Percentiles rank a stretch among this genome's conserved stretches.
These are phyloP conservation scores for Coracopsis vasa DNA, from an alignment of 2,113 vertebrate genomes.

Conservation along the genomic window DNA sequence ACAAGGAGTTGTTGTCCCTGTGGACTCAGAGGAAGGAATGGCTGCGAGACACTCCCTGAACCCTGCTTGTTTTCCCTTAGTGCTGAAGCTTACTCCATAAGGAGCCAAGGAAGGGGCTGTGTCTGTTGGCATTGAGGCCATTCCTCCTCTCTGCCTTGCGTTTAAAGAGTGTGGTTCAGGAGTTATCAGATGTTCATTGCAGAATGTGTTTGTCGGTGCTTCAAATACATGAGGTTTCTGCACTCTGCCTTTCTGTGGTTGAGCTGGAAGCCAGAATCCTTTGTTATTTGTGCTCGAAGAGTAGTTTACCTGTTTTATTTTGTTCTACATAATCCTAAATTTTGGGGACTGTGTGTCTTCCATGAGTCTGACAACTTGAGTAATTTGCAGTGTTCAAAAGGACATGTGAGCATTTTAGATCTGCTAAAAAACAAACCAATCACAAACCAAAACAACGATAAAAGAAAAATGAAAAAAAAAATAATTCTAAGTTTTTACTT, in stretches of 20 bases:
- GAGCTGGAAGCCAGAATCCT: not conserved
- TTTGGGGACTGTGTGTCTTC: not conserved
- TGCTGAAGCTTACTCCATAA: not conserved
- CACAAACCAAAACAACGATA: accelerated
- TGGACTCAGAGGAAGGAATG: accelerated
- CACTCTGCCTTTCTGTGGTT: not conserved
- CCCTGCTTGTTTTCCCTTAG: not conserved
- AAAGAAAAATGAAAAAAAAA: too few relatives aligned
- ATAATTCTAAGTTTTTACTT: not conserved
- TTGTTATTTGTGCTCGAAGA: not conserved
- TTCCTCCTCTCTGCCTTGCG: not conserved
- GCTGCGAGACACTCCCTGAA: accelerated
- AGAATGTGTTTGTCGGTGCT: accelerated
- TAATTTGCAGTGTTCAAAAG: not conserved
- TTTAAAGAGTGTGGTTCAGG: accelerated
- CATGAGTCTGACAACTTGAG: not conserved
- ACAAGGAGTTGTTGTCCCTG: not conserved
- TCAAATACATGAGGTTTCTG: not conserved
- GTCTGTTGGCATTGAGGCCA: accelerated
- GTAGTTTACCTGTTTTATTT: not conserved
- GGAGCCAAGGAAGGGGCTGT: accelerated
- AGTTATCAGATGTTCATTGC: accelerated
- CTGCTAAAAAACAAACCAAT: not conserved
- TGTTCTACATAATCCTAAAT: not conserved
- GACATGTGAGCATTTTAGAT: not conserved